Evolutionary conservation across 1,140 invertebrate species (phyloP), one percentile per base, ranked within the genome.

Genomic region (Euura lappo): DNA sequence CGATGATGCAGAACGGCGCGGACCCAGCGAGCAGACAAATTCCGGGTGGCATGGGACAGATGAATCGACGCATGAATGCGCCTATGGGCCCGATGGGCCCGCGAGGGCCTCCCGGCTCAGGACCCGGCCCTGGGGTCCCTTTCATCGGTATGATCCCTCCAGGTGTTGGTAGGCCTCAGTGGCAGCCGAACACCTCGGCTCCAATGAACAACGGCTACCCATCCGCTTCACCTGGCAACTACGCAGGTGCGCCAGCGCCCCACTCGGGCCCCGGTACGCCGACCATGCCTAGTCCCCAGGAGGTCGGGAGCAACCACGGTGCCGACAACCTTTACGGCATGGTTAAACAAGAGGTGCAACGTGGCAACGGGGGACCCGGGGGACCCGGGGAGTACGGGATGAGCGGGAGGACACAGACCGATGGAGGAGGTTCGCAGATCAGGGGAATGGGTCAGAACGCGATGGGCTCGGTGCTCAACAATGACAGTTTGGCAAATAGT

Each of bases 231-330:
- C 91, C 91, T 76, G 91, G 91, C 71, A 92, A 90, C 81, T 92
- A 92, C 85, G 91, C 28, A 28, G 28, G 28, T 28, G 28, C 28
- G 28, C 28, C 28, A 28, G 28, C 28, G 28, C 28, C 28, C 28
- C 28, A 28, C 28, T 28, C 28, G 28, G 28, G 28, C 28, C 28
- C 28, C 74, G 92, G 92, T 71, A 93, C 91, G 68, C 91, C 91
- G 11, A 92, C 92, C 65, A 92, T 93, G 91, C 91, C 91, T 76
- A 92, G 91, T 85, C 92, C 92, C 76, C 91, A 93, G 91, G 91
- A 91, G 91, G 85, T 83, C 78, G 68, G 65, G 3, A 66, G 2
- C 64, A 44, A n/a, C 42, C 28, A 28, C 28, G 28, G 28, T 28
- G 28, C 28, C 28, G 69, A 13, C 42, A 69, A 44, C 7, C 46